Percentiles rank a stretch among this genome's conserved stretches.
These are phyloP conservation scores for Nomada goodeniana DNA, from an alignment of 2,888 invertebrate genomes.

Conservation along the genomic window DNA sequence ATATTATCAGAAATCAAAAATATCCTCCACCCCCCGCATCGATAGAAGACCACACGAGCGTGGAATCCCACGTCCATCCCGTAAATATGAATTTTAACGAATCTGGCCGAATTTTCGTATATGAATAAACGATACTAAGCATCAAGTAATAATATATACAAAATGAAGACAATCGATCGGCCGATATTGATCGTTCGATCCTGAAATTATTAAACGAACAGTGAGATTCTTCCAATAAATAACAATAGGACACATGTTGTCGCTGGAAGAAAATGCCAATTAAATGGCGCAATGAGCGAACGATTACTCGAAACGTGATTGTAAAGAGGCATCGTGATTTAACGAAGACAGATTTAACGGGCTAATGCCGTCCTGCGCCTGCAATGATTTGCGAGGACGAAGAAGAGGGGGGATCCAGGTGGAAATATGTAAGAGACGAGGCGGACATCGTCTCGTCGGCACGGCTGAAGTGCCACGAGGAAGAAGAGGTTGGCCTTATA, in stretches of 20 bases:
- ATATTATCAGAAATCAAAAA: not conserved
- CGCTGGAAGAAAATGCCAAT: constrained; percentile 40
- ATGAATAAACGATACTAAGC: not conserved
- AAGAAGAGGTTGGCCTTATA: constrained; percentile 78
- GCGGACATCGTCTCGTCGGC: constrained; percentile 74
- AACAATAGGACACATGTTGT: constrained; percentile 6
- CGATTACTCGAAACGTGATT: constrained; percentile 30
- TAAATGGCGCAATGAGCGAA: not conserved
- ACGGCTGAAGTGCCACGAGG: constrained; percentile 78
- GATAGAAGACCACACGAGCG: not conserved
- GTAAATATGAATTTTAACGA: not conserved
- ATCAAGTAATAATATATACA: not conserved
- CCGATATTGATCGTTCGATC: not conserved
- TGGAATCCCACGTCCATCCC: not conserved
- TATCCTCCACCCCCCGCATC: not conserved
- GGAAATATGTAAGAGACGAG: constrained; percentile 77
- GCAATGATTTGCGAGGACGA: constrained; percentile 72
- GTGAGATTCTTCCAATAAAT: not conserved
- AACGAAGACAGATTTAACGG: constrained; percentile 57
- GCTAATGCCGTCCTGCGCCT: constrained; percentile 69
- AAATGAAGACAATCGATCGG: not conserved
- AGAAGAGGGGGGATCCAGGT: constrained; percentile 64
- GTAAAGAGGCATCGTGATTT: constrained; percentile 22
- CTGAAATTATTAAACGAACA: not conserved
- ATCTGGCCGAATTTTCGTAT: not conserved